Evolutionary conservation across 1,140 invertebrate species (phyloP), one percentile per base, ranked within the genome.

Genomic region (Antheraea pernyi): DNA sequence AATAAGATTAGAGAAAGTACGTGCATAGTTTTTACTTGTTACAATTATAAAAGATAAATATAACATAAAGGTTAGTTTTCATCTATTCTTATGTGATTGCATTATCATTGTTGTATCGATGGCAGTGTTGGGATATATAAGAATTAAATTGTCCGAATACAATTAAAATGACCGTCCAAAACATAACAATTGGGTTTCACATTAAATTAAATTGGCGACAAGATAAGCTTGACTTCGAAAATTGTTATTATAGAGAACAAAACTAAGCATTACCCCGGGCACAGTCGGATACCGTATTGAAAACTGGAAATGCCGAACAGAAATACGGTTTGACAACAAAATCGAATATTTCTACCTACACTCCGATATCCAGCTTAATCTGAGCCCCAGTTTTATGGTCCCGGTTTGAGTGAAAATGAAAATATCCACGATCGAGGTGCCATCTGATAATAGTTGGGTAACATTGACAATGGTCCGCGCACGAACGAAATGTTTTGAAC

Each of bases 261-360:
- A 63, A 63, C 30, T 37, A 37, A 30, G 11, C 59, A 16, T 53
- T 53, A 18, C 58, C 58, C n/a, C 11, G 19, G 19, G 30, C 59
- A 22, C 59, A 61, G 59, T 30, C 59, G 59, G 59, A 22, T 61
- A 22, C 19, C 19, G 19, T 61, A 61, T 19, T 22, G 59, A 22
- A 61, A 61, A 61, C 19, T 19, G 19, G 59, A 22, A 61, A 19
- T 22, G 11, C 30, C 30, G 61, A 16, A 30, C 30, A 37, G 37
- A 63, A 63, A 63, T 63, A 63, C 22, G 37, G 11, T 65, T 19
- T 22, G 64, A 19, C 64, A 65, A 65, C 42, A 11, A 42, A 42
- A 65, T 65, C 39, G 42, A 65, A 65, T 65, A 65, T 53, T 65
- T 65, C 30, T 65, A 61, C 60, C 64, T 46, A 65, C 39, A 64